Conservation (phyloP, 2,888 invertebrate genomes). For the Cyclophora albipunctata region DNA sequence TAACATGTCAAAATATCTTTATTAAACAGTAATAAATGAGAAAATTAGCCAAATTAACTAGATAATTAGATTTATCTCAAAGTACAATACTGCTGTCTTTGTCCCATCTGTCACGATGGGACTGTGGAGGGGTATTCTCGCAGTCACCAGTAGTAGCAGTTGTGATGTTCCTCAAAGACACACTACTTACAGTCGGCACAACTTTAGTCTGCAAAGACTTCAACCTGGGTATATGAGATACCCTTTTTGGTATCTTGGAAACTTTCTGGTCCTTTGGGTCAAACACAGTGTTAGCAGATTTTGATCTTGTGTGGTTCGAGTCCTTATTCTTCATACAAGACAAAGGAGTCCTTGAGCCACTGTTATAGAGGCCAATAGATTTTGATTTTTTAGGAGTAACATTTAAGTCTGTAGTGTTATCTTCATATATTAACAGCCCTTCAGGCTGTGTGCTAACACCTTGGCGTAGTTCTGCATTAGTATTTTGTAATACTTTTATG, state of each 20-base stretch:
- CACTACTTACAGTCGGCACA: conserved; percentile 39
- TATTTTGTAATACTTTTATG: conserved; percentile 57
- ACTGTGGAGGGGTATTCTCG: conserved; percentile 69
- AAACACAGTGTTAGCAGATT: conserved; percentile 56
- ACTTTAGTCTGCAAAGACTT: conserved; percentile 48
- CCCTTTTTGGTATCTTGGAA: conserved; percentile 43
- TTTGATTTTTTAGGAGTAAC: conserved; percentile 56
- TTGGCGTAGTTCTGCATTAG: conserved; percentile 48
- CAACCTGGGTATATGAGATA: conserved; percentile 63
- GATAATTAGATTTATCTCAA: conserved; percentile 20
- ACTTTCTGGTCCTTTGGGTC: conserved; percentile 43
- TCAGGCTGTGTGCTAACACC: conserved; percentile 41
- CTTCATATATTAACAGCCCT: conserved; percentile 76
- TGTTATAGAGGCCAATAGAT: conserved; percentile 31
- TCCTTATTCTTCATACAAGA: conserved; percentile 72
- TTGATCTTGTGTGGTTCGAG: conserved; percentile 51
- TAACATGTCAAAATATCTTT: conserved; percentile 9
- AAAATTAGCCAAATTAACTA: conserved; percentile 1
- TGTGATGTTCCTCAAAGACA: conserved; percentile 54
- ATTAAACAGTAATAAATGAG: conserved; percentile 3
- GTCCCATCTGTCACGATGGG: conserved; percentile 67
- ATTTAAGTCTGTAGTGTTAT: conserved; percentile 44
- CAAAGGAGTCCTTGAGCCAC: conserved; percentile 61
- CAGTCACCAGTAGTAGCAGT: conserved; percentile 53
- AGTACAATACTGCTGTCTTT: conserved; percentile 68